A percentile compares a stretch with the other conserved stretches of the same genome.
Evolutionary conservation across 2,888 invertebrate species (phyloP).

Genomic region (Acrobasis repandana): DNA sequence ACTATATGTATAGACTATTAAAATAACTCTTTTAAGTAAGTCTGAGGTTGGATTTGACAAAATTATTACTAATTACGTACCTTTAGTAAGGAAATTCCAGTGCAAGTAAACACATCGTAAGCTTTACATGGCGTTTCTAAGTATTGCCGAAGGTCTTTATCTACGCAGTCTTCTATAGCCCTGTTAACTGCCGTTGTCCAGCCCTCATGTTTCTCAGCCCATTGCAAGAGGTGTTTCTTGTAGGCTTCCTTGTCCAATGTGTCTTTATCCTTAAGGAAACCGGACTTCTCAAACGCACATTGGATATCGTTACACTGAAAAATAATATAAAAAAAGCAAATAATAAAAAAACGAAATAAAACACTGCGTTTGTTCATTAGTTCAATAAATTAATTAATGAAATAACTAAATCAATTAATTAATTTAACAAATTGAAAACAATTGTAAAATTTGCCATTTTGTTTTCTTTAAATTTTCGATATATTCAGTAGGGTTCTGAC

Average conservation of each 20-base stretch:
- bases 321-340: constrained; percentile 19
- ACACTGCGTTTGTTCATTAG: no score
- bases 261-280: constrained; percentile 59
- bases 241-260: constrained; percentile 67
- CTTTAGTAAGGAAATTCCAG: constrained; percentile 74
- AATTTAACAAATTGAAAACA: no score
- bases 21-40: no score
- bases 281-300: constrained; percentile 72
- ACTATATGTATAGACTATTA: no score
- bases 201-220: constrained; percentile 56
- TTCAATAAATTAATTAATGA: no score
- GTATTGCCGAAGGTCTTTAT: constrained; percentile 65
- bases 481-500: no score
- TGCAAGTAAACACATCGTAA: constrained; percentile 73
- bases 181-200: constrained; percentile 64
- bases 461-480: no score
- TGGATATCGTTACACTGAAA: constrained; percentile 71
- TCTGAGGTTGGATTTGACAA: no score
- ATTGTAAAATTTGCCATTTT: no score
- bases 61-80: constrained; percentile 37
- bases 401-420: no score
- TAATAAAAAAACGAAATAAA: no score
- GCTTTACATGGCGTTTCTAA: constrained; percentile 65
- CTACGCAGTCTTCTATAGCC: constrained; percentile 66
- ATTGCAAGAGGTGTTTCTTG: constrained; percentile 55